These are phyloP conservation scores for Parascotia fuliginaria DNA, from an alignment of 2,888 invertebrate species.

Conservation along the genomic window DNA sequence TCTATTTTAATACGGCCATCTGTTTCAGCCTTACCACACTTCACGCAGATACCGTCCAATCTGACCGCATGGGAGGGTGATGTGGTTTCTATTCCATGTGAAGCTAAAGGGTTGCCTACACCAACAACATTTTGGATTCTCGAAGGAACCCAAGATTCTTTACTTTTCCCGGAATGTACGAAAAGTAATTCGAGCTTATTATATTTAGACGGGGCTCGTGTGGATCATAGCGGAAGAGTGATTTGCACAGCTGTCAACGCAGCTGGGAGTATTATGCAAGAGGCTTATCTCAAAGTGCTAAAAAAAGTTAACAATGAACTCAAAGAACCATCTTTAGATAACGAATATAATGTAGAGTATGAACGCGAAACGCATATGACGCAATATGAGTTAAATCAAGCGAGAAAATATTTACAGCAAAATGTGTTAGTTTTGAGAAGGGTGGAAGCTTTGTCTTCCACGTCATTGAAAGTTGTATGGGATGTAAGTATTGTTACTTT, in stretches of 20 bases:
- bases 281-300: conserved; percentile 78
- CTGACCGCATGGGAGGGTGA: conserved; percentile 95
- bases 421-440: conserved; percentile 91
- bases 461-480: conserved; percentile 92
- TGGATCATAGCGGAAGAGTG: conserved; percentile 79
- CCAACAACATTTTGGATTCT: conserved; percentile 98
- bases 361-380: conserved; percentile 84
- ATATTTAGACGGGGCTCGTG: conserved; percentile 76
- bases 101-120: conserved; percentile 95
- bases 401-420: conserved; percentile 91
- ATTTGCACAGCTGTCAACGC: conserved; percentile 82
- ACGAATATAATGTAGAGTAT: conserved; percentile 65
- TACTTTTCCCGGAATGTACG: conserved; percentile 81
- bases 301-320: conserved; percentile 76
- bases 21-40: conserved; percentile 94
- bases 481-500: conserved; percentile 85
- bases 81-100: conserved; percentile 95
- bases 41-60: conserved; percentile 94
- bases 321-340: conserved; percentile 63
- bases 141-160: conserved; percentile 93
- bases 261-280: conserved; percentile 82
- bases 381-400: conserved; percentile 91
- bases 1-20: conserved; percentile 79
- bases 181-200: conserved; percentile 80
- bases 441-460: conserved; percentile 89